Evolutionary conservation across 2,888 invertebrate species (phyloP).

Genomic region (Drosophila mettleri): DNA sequence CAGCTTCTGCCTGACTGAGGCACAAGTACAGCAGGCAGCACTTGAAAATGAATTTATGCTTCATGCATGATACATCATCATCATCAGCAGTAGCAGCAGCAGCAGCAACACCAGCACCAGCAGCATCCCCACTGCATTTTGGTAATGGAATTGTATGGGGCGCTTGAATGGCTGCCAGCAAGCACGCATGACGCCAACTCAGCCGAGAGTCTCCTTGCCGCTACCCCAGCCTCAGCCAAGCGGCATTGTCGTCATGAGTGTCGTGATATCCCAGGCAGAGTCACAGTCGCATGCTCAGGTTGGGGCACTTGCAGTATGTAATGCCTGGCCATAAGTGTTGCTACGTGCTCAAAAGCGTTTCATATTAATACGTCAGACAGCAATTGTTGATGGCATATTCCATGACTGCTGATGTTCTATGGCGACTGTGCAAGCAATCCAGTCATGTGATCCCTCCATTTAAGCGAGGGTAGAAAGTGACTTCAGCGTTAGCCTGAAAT

Average conservation of each 20-base stretch:
- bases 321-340: conserved; percentile 82
- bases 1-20: conserved; percentile 56
- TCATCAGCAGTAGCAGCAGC: conserved; percentile 62
- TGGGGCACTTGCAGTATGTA: conserved; percentile 69
- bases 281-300: conserved; percentile 35
- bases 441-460: conserved; percentile 79
- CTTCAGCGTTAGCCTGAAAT: conserved; percentile 67
- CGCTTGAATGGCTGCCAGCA: conserved; percentile 68
- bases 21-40: conserved; percentile 64
- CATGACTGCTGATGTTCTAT: conserved; percentile 61
- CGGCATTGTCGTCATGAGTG: conserved; percentile 68
- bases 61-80: conserved; percentile 81
- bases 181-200: conserved; percentile 62
- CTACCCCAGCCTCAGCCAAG: conserved; percentile 25
- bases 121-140: conserved; percentile 63
- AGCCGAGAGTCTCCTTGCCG: conserved; percentile 19
- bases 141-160: conserved; percentile 78
- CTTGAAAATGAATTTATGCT: conserved; percentile 81
- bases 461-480: conserved; percentile 80
- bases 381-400: conserved; percentile 66
- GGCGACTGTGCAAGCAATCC: conserved; percentile 76
- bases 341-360: conserved; percentile 83
- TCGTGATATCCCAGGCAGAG: conserved; percentile 68
- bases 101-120: conserved; percentile 17
- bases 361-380: conserved; percentile 79